Percentiles rank a stretch among this genome's conserved stretches.
phyloP scores from a whole-genome alignment of 2,888 invertebrate species.

The Drosophila infuscata region DNA sequence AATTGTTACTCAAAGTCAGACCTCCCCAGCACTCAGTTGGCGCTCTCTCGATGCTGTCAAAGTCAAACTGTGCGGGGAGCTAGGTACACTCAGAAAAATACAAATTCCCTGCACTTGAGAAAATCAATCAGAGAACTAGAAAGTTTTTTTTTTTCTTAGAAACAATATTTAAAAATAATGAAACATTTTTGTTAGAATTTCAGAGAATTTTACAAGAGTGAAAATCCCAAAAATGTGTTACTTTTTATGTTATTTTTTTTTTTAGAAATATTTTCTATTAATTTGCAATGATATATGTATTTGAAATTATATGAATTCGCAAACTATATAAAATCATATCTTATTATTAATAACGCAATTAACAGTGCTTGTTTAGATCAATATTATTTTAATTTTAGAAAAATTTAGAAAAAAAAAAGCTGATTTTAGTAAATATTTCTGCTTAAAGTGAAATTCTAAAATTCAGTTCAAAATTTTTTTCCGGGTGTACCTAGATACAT shows the following conservation, averaged over 20 bases:
- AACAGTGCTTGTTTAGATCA: no score
- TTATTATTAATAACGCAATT: no score
- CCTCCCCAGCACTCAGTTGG: conserved; percentile 30
- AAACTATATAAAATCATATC: no score
- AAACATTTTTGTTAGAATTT: not conserved
- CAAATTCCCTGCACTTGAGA: not conserved
- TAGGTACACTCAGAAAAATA: not conserved
- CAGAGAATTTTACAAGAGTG: no score
- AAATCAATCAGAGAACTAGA: not conserved
- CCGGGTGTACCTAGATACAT: conserved; percentile 6
- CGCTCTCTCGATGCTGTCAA: conserved; percentile 34
- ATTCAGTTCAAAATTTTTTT: not conserved
- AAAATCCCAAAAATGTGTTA: no score
- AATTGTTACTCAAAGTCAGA: conserved; percentile 59
- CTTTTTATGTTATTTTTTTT: no score
- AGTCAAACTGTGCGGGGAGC: conserved; percentile 40
- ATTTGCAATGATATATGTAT: no score
- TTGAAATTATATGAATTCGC: not conserved
- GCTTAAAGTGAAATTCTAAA: not conserved
- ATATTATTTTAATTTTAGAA: not conserved
- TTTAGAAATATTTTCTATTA: no score
- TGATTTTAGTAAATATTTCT: no score
- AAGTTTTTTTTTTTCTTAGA: not conserved
- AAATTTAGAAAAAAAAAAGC: not conserved
- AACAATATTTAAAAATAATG: not conserved